Conservation (phyloP, 2,113 vertebrate genomes). For the Nibea albiflora region DNA sequence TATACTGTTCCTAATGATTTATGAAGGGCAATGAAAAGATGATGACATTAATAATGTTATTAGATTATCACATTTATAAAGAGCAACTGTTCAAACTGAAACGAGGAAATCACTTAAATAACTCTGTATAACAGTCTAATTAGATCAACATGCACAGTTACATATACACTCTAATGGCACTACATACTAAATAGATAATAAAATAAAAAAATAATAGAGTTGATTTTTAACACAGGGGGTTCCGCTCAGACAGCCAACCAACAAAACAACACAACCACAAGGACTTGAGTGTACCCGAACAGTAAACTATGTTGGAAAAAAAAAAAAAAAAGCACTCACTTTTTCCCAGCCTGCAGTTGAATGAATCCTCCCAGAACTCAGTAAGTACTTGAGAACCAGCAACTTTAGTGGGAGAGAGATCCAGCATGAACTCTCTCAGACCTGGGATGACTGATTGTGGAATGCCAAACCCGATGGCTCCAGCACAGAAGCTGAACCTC, state of each 20-base stretch:
- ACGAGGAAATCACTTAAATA: not conserved
- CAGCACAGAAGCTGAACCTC: not conserved
- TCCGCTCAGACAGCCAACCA: not conserved
- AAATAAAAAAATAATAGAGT: too few species aligned
- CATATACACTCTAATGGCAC: too few species aligned
- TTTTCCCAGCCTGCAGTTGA: constrained; percentile 51
- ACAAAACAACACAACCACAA: not conserved
- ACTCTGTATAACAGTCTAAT: not conserved
- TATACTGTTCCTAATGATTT: not conserved
- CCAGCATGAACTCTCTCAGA: constrained; percentile 73
- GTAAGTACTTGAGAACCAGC: constrained; percentile 61
- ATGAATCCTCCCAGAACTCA: constrained; percentile 80
- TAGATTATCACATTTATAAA: too few species aligned
- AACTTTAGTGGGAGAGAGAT: constrained; percentile 56
- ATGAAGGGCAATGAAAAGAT: too few species aligned
- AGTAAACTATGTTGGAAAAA: not conserved
- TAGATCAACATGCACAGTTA: not conserved
- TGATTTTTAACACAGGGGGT: too few species aligned
- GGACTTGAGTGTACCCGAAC: too few species aligned
- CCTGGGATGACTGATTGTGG: constrained; percentile 71
- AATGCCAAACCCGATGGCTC: not conserved
- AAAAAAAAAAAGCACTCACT: constrained; percentile 33
- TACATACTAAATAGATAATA: too few species aligned
- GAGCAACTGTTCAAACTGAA: not conserved
- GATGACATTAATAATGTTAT: too few species aligned